phyloP scores from a whole-genome alignment of 2,797 vertebrate species.

The Anguilla marmorata region DNA sequence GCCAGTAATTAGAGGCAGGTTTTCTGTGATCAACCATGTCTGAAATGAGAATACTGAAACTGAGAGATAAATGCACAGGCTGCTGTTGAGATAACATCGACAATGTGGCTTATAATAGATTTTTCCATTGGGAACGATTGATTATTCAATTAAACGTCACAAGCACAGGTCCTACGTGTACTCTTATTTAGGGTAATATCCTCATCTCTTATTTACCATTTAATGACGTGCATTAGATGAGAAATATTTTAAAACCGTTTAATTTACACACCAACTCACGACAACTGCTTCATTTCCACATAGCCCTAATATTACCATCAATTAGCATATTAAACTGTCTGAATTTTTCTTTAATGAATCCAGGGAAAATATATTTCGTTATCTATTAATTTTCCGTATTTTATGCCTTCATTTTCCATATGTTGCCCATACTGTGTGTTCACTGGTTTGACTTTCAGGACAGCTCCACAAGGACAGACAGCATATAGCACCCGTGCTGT shows the following conservation, averaged over 20 bases:
- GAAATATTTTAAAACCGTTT: background rate
- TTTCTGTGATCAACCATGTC: background rate
- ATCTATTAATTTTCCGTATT: too few species aligned
- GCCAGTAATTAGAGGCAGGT: background rate
- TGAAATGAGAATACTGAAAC: background rate
- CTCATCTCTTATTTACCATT: background rate
- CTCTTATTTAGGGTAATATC: background rate
- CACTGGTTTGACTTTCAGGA: background rate
- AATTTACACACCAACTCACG: background rate
- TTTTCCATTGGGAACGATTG: background rate
- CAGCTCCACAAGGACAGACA: background rate
- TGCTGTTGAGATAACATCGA: background rate
- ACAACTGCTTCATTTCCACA: background rate
- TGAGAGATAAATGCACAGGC: background rate
- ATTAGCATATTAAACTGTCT: background rate
- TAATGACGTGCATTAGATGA: background rate
- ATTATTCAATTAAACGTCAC: background rate
- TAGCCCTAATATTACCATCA: background rate
- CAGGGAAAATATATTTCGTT: too few species aligned
- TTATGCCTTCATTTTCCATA: too few species aligned
- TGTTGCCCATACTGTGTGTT: too few species aligned
- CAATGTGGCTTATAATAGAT: background rate
- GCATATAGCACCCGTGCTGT: background rate
- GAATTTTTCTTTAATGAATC: background rate
- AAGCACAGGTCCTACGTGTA: background rate